Evolutionary conservation across 2,797 vertebrate species (phyloP), one percentile per base, ranked within the genome.

Genomic region (Centroberyx gerrardi): DNA sequence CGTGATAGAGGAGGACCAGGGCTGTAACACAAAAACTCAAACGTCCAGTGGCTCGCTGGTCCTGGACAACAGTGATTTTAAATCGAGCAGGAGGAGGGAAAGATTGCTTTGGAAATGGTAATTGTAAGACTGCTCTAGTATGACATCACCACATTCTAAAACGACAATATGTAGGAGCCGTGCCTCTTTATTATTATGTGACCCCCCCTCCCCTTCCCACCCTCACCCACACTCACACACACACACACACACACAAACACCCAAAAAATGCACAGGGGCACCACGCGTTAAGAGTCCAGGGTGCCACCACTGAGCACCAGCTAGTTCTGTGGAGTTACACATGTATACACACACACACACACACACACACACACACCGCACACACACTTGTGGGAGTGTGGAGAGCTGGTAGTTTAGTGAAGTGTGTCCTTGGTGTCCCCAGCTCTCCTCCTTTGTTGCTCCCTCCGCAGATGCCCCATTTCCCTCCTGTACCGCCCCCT

Each of bases 101-200:
- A 77, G 87, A 92, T 86, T 89, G 90, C 88, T 92, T 91, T 91
- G 88, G 89, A 90, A 92, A 62, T 76, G 68, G 84, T 86, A 85
- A 82, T 76, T 15, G 29, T 83, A 91, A 88, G 84, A 94, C 93
- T 92, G 91, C 89, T 93, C 93, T 93, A 94, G 80, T 87, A 92
- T 76, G 81, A 93, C 87, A 90, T 90, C 87, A 92, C 88, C 92
- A 94, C 92, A 80, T 89, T 92, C 90, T 94, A 94, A 92, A 87
- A 93, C 83, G 63, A 93, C 91, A 89, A 93, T 87, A 92, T 90
- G 89, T 87, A 94, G 67, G 82, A 91, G 90, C 86, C 33, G 87
- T 89, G 91, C 88, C 89, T 90, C 79, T 82, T 87, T 80, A 67
- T 87, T 87, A 85, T 84, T 69, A 84, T 70, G 85, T 83, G 81